Base-by-base conservation (phyloP, 2,797 vertebrate species). In the Trachops cirrhosus region DNA sequence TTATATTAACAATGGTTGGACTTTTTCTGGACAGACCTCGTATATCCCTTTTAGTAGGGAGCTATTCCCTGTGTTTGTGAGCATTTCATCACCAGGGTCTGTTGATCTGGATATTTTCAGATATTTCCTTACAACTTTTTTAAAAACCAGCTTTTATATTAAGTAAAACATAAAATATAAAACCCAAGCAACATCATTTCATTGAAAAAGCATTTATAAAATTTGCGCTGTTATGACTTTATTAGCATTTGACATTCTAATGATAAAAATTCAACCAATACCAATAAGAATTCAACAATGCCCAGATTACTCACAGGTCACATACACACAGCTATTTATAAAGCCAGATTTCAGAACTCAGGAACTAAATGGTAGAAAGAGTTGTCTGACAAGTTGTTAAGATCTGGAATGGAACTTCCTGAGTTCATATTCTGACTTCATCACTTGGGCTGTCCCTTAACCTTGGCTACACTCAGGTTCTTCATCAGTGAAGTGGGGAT, bases 111-210 rank as follows among this genome's bases (percentile, higher is more conserved):
- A 77, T 90, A 21, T 84, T 73, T 91, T 82, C 75, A 75, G 44
- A 21, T 80, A 68, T 80, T 73, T 80, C 41, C 41, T 87, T 78
- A 32, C 34, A 74, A 91, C 15, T 64, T 26, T 39, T 44, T 44
- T 48, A 86, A 52, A 70, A 75, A 87, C 48, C 7, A 59, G 22
- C 52, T 90, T 89, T 88, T 82, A 8, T 84, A n/a, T 67, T 54
- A 85, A 92, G 29, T 85, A 78, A 29, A 93, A 71, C 39, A 48
- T 52, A 57, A 92, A 95, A 80, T 70, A 57, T 57, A 87, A 97
- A 95, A 75, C 2, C 29, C 37, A 95, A 85, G 24, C 88, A 84
- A 68, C 41, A 92, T 41, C 26, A 85, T 54, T 32, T 93, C 68
- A 82, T 37, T 73, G 50, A 29, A 71, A 83, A 89, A 86, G 37